Evolutionary conservation across 2,888 invertebrate species (phyloP), one percentile per base, ranked within the genome.

Genomic region (Carterocephalus palaemon): DNA sequence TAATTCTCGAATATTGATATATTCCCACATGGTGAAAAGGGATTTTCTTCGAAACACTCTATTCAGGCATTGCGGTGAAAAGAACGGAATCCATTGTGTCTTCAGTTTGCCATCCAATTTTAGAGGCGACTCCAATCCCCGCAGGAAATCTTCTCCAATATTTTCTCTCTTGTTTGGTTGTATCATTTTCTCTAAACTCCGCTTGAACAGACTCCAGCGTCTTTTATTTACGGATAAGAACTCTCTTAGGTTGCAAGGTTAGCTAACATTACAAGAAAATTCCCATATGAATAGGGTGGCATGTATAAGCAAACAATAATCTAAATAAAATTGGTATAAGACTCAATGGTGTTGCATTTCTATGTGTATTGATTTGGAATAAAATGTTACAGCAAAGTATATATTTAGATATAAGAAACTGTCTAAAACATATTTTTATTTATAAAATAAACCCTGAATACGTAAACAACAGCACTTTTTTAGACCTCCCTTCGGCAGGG

Each of bases 11-110:
- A 42, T 34, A 34, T 34, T 34, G 42, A 42, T 34, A 34, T 34
- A 42, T 42, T 26, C 26, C 22, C 42, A 34, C 28, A 15, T 15
- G 34, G 34, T 34, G 33, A 42, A 42, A 42, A 42, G 34, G 22
- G 12, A 36, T 36, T 34, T 36, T 36, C 13, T 17, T 34, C 22
- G 93, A 65, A 95, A 93, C 0, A 93, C 12, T 23, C 37, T 37
- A 23, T 37, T 37, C 23, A 15, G n/a, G 20, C 10, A n/a, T 4
- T 17, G 12, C 6, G 37, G 17, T 45, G 28, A 69, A 67, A 70
- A n/a, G 64, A 64, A 72, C 60, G 67, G 67, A 72, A 66, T 56
- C 70, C 60, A 69, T 71, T 69, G 67, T 69, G 59, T 69, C 67
- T 70, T 74, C 66, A 71, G 73, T 26, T 10, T 12, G 12, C 2